Base-by-base conservation (phyloP, 1,140 invertebrate genomes). In the Caenorhabditis briggsae region DNA sequence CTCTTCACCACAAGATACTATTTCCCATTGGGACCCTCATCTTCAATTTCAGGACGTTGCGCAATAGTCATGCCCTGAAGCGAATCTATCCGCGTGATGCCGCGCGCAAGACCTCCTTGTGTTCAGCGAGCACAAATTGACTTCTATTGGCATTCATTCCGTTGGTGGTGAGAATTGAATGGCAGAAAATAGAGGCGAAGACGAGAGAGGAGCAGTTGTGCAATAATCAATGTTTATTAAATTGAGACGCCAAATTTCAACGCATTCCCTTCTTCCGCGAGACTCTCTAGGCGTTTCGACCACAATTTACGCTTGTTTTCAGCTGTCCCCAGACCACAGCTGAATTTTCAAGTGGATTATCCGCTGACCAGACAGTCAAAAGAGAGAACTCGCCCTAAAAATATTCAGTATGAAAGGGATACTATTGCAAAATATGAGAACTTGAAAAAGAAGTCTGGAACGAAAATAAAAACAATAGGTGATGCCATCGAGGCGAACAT, bases 221-320 rank as follows among this genome's bases (percentile, higher is more conserved):
- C 70, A 78, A 78, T 70, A 78, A 78, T 78, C 46, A 78, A 78
- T 50, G 70, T 78, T 78, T 78, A 78, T 78, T 78, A 48, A 78
- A 78, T 78, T 78, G 46, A 23, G 64, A 43, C 70, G 70, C 18
- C 43, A 18, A 78, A 78, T 78, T 78, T 78, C 11, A 78, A 50
- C 46, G 46, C 64, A 43, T 16, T 33, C 33, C 33, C 33, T 33
- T 33, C 33, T 33, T 43, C 64, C 12, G 33, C 25, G 0, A 61
- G 59, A 61, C 59, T 61, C 11, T 14, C 6, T 20, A 2, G 11
- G 11, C 16, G 12, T 53, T 59, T 59, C n/a, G 56, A 59, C 56
- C 56, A 46, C 41, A 43, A 70, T n/a, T 33, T 33, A 43, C 41
- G 59, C 18, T 43, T 25, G 9, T 6, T 78, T 50, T 78, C 70